phyloP scores from a whole-genome alignment of 2,888 invertebrate species.

The Acleris emargana region DNA sequence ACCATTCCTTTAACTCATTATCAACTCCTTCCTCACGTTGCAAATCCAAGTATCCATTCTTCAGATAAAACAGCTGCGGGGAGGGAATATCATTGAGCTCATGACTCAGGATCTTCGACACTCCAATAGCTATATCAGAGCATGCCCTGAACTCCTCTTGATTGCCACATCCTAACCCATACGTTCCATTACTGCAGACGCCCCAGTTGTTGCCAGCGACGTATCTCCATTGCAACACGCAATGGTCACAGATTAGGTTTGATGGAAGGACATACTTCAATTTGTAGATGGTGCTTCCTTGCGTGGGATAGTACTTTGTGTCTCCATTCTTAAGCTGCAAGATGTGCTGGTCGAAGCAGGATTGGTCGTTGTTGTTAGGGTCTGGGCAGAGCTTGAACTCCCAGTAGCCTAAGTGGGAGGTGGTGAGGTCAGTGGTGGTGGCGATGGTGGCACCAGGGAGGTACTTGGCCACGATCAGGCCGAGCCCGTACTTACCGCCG shows the following conservation, averaged over 20 bases:
- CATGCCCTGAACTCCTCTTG: constrained; percentile 94
- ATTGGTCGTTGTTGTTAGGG: constrained; percentile 86
- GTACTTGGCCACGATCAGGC: constrained; percentile 89
- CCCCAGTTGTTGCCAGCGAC: constrained; percentile 94
- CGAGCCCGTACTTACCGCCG: constrained; percentile 91
- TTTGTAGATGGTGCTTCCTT: constrained; percentile 87
- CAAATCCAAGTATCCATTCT: constrained; percentile 48
- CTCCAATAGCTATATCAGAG: constrained; percentile 88
- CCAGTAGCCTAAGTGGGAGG: constrained; percentile 93
- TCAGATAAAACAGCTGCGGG: constrained; percentile 46
- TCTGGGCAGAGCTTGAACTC: constrained; percentile 91
- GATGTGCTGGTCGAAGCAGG: constrained; percentile 88
- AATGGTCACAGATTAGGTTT: constrained; percentile 88
- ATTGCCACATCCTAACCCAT: constrained; percentile 91
- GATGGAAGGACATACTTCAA: constrained; percentile 84
- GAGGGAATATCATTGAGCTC: constrained; percentile 48
- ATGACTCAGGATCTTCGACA: constrained; percentile 58
- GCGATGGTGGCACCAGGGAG: constrained; percentile 85
- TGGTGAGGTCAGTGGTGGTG: constrained; percentile 90
- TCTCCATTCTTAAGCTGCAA: constrained; percentile 82
- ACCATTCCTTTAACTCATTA: constrained; percentile 27
- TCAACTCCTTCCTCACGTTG: constrained; percentile 45
- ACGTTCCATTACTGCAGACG: constrained; percentile 86
- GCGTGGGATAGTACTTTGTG: constrained; percentile 87
- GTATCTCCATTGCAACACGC: constrained; percentile 94